phyloP scores from a whole-genome alignment of 2,113 vertebrate genomes.

The Athene noctua region DNA sequence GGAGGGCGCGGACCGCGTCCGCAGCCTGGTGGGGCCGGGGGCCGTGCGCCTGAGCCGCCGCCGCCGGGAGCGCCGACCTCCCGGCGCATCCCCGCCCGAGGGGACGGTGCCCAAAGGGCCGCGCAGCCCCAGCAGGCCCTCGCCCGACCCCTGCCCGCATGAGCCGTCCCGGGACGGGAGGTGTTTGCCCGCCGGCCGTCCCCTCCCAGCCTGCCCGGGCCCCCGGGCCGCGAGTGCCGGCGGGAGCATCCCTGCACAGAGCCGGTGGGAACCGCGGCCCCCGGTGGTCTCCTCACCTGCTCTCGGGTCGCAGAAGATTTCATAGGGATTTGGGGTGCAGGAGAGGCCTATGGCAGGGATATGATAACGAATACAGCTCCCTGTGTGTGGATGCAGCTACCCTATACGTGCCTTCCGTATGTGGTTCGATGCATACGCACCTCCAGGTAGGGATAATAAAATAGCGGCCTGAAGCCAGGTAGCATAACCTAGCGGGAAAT shows the following conservation, averaged over 20 bases:
- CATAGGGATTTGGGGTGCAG: neutral
- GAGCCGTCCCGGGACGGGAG: neutral
- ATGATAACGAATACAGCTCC: accelerated
- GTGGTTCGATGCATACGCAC: neutral
- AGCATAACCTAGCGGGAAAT: neutral
- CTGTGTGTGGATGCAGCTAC: neutral
- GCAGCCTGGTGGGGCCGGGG: neutral
- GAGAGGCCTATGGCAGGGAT: neutral
- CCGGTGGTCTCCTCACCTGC: neutral
- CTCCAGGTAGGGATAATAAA: neutral
- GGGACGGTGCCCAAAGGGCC: neutral
- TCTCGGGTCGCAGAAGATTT: neutral
- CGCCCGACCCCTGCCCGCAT: neutral
- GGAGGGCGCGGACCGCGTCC: neutral
- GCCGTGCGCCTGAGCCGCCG: neutral
- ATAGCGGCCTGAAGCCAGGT: neutral
- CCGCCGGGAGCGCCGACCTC: neutral
- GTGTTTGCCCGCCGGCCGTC: neutral
- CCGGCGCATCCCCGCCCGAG: neutral
- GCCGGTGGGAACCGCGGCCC: neutral
- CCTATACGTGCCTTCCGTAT: accelerated
- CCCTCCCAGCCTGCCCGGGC: neutral
- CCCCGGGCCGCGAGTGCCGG: neutral
- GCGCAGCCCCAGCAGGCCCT: neutral
- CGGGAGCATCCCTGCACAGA: neutral